Evolutionary conservation across 2,888 invertebrate genomes (phyloP), one percentile per base, ranked within the genome.

Genomic region (Ornithoptera priamus): DNA sequence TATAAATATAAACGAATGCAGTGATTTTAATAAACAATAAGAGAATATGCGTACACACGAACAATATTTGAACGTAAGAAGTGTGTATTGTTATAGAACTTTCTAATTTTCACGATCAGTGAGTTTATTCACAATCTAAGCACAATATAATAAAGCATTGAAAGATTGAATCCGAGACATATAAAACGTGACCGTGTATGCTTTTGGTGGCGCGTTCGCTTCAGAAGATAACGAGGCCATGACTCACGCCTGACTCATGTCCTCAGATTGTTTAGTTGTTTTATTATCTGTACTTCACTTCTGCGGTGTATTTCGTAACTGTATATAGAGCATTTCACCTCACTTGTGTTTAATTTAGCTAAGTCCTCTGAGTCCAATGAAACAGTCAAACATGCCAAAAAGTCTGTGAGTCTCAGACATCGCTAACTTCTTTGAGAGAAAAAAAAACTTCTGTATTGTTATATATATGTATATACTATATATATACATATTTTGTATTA

Each of bases 211-310:
- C 30, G 60, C 58, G 70, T 60, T 70, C 70, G 70, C 64, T 70
- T 67, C 60, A 46, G 42, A 53, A 70, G 63, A 70, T 70, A 70
- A 70, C 64, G 70, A 70, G 70, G 67, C 56, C 70, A 70, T 70
- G 70, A 70, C 62, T 70, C 70, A 70, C 70, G 53, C 15, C 42
- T 70, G 70, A 70, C 67, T 70, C 70, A 70, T 57, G 70, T 67
- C 70, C 63, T 66, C 67, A 60, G 63, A 70, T 70, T 67, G 62
- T 70, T 70, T 70, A 63, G 66, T 39, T 59, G 70, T 67, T 68
- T 53, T 66, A 70, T 63, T 69, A 69, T 58, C 62, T 66, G 66
- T 39, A 63, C 58, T 65, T 50, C 22, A 63, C 58, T 65, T 50
- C 22, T 58, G 62, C 58, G 24, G 61, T 69, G 46, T n/a, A 61